phyloP scores from a whole-genome alignment of 2,888 invertebrate genomes.

The Diarsia rubi region DNA sequence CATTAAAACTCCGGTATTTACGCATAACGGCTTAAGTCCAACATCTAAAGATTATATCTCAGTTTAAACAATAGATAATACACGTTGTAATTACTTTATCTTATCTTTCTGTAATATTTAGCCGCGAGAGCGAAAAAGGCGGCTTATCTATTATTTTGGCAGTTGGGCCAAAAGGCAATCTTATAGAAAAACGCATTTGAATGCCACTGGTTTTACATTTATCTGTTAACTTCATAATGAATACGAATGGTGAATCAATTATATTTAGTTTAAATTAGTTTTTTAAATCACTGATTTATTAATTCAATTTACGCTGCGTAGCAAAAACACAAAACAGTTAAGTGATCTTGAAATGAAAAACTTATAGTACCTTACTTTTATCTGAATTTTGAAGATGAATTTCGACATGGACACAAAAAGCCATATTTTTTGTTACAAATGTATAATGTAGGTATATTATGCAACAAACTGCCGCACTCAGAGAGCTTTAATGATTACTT shows the following conservation, averaged over 20 bases:
- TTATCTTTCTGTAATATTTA: slow-evolving; percentile 70
- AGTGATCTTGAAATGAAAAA: not conserved
- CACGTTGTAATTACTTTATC: slow-evolving; percentile 72
- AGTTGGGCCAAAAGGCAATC: slow-evolving; percentile 12
- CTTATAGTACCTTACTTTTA: not conserved
- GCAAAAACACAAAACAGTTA: not conserved
- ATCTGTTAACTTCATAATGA: not conserved
- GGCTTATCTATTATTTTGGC: slow-evolving; percentile 53
- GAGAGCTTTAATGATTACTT: too few relatives aligned
- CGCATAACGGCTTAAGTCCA: slow-evolving; percentile 57
- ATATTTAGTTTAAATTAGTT: not conserved
- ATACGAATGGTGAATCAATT: too few relatives aligned
- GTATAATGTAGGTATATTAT: not conserved
- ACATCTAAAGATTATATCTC: slow-evolving; percentile 67
- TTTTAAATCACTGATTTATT: not conserved
- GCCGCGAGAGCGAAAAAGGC: slow-evolving; percentile 47
- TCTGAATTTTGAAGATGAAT: too few relatives aligned
- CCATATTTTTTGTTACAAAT: not conserved
- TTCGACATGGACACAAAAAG: not conserved
- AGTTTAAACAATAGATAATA: slow-evolving; percentile 74
- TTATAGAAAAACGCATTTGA: not conserved
- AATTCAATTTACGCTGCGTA: not conserved
- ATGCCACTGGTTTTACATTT: not conserved
- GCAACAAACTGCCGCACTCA: too few relatives aligned
- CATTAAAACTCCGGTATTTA: slow-evolving; percentile 53